Percentiles rank a stretch among this genome's conserved stretches.
Evolutionary conservation across 2,797 vertebrate genomes (phyloP).

Genomic region (Aulostomus chinensis): DNA sequence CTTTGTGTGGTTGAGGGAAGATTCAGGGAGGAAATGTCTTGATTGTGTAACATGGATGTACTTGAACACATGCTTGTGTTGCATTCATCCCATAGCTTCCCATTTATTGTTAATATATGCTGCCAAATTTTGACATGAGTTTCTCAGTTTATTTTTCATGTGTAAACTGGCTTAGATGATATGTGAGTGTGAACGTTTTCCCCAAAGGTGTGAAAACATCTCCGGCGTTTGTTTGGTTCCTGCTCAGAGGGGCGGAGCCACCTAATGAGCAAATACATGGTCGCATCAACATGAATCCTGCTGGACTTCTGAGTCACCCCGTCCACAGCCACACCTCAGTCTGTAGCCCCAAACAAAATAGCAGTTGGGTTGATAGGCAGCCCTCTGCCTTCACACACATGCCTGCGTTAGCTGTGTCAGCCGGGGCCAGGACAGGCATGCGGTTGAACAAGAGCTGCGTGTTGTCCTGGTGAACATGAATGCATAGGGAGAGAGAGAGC

Average conservation of each 20-base stretch:
- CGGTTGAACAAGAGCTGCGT: slow-evolving; percentile 23
- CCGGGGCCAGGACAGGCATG: slow-evolving; percentile 29
- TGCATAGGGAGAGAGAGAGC: not conserved
- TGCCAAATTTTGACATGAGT: no score
- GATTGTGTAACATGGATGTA: no score
- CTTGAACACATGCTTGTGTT: no score
- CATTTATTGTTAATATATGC: no score
- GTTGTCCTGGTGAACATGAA: slow-evolving; percentile 33
- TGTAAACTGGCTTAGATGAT: no score
- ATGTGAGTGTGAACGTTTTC: no score
- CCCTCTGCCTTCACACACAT: not conserved
- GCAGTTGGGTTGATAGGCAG: not conserved
- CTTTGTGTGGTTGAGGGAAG: no score
- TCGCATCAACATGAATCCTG: slow-evolving; percentile 2
- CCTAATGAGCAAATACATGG: not conserved
- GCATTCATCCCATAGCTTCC: no score
- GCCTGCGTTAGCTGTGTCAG: slow-evolving; percentile 19
- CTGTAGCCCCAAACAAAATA: slow-evolving; percentile 31
- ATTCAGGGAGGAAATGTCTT: no score
- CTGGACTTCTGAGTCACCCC: slow-evolving; percentile 25
- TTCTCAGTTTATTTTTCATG: no score
- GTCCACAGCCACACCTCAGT: slow-evolving; percentile 12
- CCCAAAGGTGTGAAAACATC: no score
- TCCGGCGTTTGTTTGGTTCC: slow-evolving; percentile 1
- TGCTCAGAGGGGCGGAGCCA: not conserved